Evolutionary conservation across 2,113 vertebrate genomes (phyloP).

Genomic region (Spilogale gracilis): DNA sequence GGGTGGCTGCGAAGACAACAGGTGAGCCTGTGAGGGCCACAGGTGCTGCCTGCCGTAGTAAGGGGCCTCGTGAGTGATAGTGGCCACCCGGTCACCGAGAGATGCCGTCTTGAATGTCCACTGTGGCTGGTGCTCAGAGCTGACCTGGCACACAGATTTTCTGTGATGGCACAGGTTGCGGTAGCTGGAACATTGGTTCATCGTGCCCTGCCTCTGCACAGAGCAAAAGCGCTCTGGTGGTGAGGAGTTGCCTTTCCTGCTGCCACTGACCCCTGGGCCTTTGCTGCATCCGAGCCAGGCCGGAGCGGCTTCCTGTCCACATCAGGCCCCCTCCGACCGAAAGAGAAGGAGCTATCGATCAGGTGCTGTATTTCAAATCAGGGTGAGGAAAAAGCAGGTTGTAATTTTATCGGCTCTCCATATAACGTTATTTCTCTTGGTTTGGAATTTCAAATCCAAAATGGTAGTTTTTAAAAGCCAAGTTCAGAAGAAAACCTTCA

Average conservation of each 20-base stretch:
- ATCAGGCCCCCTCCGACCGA: no score
- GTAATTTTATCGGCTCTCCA: background rate
- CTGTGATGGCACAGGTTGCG: rapidly evolving
- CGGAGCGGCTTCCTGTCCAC: rapidly evolving
- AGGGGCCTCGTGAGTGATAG: rapidly evolving
- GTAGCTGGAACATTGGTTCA: background rate
- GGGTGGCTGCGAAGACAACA: background rate
- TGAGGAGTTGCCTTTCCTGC: background rate
- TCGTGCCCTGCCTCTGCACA: background rate
- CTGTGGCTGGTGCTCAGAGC: background rate
- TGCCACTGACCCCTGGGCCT: background rate
- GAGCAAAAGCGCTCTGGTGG: background rate
- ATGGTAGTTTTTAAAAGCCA: background rate
- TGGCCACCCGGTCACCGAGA: rapidly evolving
- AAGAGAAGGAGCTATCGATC: background rate
- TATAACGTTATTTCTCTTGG: background rate
- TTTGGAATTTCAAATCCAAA: background rate
- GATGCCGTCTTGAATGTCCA: background rate
- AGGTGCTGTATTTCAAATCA: background rate
- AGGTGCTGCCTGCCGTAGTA: rapidly evolving
- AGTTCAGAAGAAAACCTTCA: background rate
- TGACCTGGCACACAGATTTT: background rate
- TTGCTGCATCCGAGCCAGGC: background rate
- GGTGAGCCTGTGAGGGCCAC: no score
- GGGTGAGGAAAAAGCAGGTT: background rate